Conservation (phyloP, 2,888 invertebrate genomes). For the Drosophila rellima region DNA sequence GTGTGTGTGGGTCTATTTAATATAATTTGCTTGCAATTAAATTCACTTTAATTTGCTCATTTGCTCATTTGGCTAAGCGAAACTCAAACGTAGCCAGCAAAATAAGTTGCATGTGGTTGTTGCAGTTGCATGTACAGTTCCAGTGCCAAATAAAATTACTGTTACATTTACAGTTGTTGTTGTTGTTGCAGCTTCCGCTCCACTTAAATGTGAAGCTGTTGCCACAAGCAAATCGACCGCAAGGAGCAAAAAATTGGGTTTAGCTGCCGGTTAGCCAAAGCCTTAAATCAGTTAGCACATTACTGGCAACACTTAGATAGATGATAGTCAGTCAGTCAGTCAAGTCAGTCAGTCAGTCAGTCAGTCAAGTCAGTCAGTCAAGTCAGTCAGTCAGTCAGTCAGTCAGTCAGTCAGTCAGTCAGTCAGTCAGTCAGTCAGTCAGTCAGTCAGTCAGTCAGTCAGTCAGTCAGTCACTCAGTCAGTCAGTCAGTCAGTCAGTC, state of each 20-base stretch:
- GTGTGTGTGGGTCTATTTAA: not conserved
- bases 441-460: constrained; percentile 37
- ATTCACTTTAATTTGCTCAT: constrained; percentile 43
- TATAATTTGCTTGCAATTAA: constrained; percentile 48
- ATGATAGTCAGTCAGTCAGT: not conserved
- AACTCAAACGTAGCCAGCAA: constrained; percentile 14
- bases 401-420: constrained; percentile 8
- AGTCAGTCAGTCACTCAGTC: constrained; percentile 15
- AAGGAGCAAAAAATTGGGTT: constrained; percentile 48
- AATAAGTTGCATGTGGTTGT: constrained; percentile 24
- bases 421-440: constrained; percentile 42
- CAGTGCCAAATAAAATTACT: not conserved
- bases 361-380: not conserved
- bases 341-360: not conserved
- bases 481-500: constrained; percentile 42
- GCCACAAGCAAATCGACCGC: constrained; percentile 22
- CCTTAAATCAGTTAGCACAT: constrained; percentile 63
- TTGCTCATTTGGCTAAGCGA: constrained; percentile 10
- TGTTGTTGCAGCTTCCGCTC: constrained; percentile 62
- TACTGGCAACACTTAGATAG: constrained; percentile 1
- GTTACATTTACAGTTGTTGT: constrained; percentile 17
- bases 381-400: not conserved
- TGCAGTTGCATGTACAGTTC: not conserved
- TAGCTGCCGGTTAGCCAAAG: constrained; percentile 44
- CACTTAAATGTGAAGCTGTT: constrained; percentile 48